A percentile compares a stretch with the other conserved stretches of the same genome.
Evolutionary conservation across 2,888 invertebrate genomes (phyloP).

Genomic region (Eilema sororculum): DNA sequence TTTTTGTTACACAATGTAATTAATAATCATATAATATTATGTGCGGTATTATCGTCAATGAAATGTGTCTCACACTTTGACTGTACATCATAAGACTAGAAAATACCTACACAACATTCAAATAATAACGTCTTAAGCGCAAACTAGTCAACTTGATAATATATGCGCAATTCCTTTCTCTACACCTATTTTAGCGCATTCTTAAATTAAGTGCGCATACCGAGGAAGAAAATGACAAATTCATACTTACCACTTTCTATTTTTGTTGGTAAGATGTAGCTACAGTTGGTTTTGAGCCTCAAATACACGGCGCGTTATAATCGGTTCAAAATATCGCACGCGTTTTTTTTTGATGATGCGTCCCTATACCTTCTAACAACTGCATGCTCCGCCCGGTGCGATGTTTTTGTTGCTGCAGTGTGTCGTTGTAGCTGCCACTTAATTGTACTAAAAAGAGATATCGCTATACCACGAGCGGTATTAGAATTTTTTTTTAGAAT

Average conservation of each 20-base stretch:
- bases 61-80: conserved; percentile 45
- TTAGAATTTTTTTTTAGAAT: too few species aligned
- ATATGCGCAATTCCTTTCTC: conserved; percentile 33
- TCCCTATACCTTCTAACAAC: too few species aligned
- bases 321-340: too few species aligned
- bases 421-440: too few species aligned
- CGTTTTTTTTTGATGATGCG: too few species aligned
- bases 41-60: conserved; percentile 45
- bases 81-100: conserved; percentile 66
- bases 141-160: conserved; percentile 37
- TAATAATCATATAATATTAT: conserved; percentile 35
- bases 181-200: conserved; percentile 32
- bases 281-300: neutral
- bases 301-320: too few species aligned
- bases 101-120: conserved; percentile 54
- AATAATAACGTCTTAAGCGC: conserved; percentile 41
- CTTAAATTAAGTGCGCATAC: conserved; percentile 15
- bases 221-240: neutral
- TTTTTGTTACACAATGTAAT: conserved; percentile 32
- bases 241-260: neutral
- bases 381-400: too few species aligned
- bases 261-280: neutral
- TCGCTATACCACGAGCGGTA: too few species aligned
- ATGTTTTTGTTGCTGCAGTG: too few species aligned
- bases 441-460: too few species aligned